Evolutionary conservation across 1,140 invertebrate genomes (phyloP).

Genomic region (Hycleus phaleratus): DNA sequence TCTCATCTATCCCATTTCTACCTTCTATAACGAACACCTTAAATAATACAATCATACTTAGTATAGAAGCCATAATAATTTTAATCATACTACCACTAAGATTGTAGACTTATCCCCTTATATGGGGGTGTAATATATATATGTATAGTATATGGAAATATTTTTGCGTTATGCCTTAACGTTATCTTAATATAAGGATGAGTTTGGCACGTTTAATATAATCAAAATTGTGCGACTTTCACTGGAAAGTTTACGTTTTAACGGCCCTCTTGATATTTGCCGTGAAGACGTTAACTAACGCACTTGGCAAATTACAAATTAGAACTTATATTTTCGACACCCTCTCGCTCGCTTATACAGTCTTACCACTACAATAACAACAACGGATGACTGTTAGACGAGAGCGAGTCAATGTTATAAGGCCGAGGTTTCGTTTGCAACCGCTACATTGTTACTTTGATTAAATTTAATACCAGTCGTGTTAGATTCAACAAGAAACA

Average conservation of each 20-base stretch:
- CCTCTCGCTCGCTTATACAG: slow-evolving; percentile 7
- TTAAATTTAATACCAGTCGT: slow-evolving; percentile 27
- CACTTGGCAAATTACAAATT: slow-evolving; percentile 34
- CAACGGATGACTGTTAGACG: background rate
- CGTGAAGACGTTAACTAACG: slow-evolving; percentile 31
- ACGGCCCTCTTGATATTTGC: slow-evolving; percentile 31
- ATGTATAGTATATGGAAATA: background rate
- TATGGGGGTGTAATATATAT: background rate
- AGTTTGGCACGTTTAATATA: slow-evolving; percentile 26
- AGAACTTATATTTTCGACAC: slow-evolving; percentile 34
- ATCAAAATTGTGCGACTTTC: slow-evolving; percentile 33
- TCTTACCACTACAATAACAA: background rate
- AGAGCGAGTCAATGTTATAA: background rate
- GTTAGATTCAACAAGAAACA: slow-evolving; percentile 10
- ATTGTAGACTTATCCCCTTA: background rate
- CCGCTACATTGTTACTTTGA: slow-evolving; percentile 28
- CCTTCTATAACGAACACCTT: slow-evolving; percentile 19
- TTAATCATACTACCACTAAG: slow-evolving; percentile 26
- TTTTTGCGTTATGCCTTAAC: no score
- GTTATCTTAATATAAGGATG: slow-evolving; percentile 9
- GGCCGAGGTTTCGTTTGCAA: slow-evolving; percentile 24
- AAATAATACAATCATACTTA: slow-evolving; percentile 33
- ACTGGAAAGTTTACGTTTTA: slow-evolving; percentile 25
- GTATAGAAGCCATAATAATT: slow-evolving; percentile 27
- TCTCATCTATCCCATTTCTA: background rate